phyloP scores from a whole-genome alignment of 2,888 invertebrate species.

The Pachycephus smyrnensis region DNA sequence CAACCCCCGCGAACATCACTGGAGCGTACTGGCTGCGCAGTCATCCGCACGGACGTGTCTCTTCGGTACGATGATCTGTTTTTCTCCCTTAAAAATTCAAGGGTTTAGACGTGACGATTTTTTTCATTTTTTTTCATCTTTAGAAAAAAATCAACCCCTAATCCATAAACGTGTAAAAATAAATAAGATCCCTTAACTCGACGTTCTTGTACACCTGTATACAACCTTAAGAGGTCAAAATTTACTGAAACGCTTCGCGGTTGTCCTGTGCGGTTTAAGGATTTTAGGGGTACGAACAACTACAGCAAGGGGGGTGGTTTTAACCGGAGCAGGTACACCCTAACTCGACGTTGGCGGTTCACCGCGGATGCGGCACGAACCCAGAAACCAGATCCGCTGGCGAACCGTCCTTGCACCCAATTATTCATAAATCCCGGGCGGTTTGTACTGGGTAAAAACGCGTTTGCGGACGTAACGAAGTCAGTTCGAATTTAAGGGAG shows the following conservation, averaged over 20 bases:
- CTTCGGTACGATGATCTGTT: background rate
- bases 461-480: constrained; percentile 4
- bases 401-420: constrained; percentile 3
- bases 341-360: background rate
- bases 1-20: background rate
- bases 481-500: background rate
- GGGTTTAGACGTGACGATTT: background rate
- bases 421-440: constrained; percentile 9
- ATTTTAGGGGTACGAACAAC: background rate
- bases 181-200: background rate
- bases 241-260: background rate
- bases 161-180: background rate
- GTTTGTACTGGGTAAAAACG: constrained; percentile 3
- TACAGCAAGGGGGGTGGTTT: background rate
- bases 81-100: background rate
- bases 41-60: background rate
- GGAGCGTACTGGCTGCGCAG: background rate
- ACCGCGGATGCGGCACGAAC: constrained; percentile 6
- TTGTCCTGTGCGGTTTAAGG: background rate
- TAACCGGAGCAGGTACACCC: background rate
- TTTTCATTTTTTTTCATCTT: background rate
- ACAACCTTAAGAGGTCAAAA: background rate
- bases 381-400: constrained; percentile 10
- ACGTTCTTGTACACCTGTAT: background rate
- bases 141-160: background rate